Percentiles rank a stretch among this genome's conserved stretches.
phyloP scores from a whole-genome alignment of 30 jellyfish, hydroid and myxozoan species.

The Sanderia malayensis region DNA sequence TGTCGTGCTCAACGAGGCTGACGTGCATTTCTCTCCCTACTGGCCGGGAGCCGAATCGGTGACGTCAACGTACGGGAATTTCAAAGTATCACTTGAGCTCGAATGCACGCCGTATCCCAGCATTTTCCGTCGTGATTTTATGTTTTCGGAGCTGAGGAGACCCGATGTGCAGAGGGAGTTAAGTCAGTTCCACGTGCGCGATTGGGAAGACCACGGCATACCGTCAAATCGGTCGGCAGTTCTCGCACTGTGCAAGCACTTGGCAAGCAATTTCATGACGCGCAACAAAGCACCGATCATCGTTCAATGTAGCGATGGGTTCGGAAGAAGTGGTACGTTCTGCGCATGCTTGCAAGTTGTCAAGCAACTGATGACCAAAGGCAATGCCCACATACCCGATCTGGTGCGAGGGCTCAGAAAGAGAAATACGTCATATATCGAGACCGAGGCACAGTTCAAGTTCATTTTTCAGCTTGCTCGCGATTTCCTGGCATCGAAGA shows the following conservation, averaged over 20 bases:
- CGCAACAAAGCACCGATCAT: slow-evolving; percentile 51
- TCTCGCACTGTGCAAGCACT: slow-evolving; percentile 30
- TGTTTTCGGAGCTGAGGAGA: slow-evolving; percentile 14
- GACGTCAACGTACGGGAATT: slow-evolving; percentile 36
- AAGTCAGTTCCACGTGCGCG: slow-evolving; percentile 65
- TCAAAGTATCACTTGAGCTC: slow-evolving; percentile 43
- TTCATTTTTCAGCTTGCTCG: slow-evolving; percentile 48
- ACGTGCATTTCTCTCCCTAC: slow-evolving; percentile 36
- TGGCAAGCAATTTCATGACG: slow-evolving; percentile 31
- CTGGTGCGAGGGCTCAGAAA: slow-evolving; percentile 36
- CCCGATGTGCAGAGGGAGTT: slow-evolving; percentile 48
- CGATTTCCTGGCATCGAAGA: slow-evolving; percentile 18
- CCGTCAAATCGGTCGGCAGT: slow-evolving; percentile 50
- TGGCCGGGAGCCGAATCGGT: slow-evolving; percentile 50
- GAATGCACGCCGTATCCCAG: slow-evolving; percentile 58
- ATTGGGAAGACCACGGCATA: slow-evolving; percentile 53
- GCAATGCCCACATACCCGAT: slow-evolving; percentile 37
- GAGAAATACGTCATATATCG: slow-evolving; percentile 38
- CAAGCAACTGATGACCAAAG: slow-evolving; percentile 27
- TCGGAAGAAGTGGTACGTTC: slow-evolving; percentile 74
- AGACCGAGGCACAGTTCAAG: slow-evolving; percentile 54
- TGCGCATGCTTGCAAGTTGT: slow-evolving; percentile 40
- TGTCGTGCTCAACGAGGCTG: slow-evolving; percentile 55
- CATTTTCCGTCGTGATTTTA: slow-evolving; percentile 58
- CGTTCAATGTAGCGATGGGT: slow-evolving; percentile 83